phyloP scores from a whole-genome alignment of 2,113 vertebrate genomes.

The Chaenogobius annularis region DNA sequence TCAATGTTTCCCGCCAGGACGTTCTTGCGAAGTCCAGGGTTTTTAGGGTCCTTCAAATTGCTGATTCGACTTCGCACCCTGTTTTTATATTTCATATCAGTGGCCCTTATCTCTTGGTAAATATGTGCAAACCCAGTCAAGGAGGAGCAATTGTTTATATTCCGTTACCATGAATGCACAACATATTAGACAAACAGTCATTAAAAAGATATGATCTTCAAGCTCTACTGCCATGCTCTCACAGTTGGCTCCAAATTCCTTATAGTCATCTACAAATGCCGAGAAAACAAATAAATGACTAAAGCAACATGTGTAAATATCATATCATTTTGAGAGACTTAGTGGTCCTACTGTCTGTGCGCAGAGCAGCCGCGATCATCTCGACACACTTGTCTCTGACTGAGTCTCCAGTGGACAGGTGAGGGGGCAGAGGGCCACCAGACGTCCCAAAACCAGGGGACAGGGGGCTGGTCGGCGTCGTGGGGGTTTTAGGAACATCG shows the following conservation, averaged over 20 bases:
- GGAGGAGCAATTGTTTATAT: constrained; percentile 16
- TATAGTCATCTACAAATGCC: constrained; percentile 83
- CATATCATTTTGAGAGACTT: neutral
- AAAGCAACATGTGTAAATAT: neutral
- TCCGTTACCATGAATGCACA: neutral
- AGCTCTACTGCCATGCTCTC: constrained; percentile 94
- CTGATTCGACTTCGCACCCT: constrained; percentile 94
- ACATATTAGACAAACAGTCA: neutral
- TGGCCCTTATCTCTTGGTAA: constrained; percentile 91
- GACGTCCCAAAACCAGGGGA: constrained; percentile 79
- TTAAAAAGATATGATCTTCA: constrained; percentile 93
- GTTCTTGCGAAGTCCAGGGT: constrained; percentile 86
- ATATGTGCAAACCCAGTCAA: constrained; percentile 84
- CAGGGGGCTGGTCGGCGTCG: constrained; percentile 80
- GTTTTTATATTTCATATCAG: constrained; percentile 98
- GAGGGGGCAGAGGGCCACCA: constrained; percentile 74
- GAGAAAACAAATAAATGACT: constrained; percentile 4
- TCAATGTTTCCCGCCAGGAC: constrained; percentile 87
- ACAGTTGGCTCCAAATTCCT: constrained; percentile 87
- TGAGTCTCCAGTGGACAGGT: constrained; percentile 85
- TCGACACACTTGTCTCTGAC: constrained; percentile 95
- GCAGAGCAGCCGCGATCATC: constrained; percentile 88
- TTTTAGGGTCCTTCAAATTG: constrained; percentile 97
- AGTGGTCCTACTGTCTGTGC: constrained; percentile 82
- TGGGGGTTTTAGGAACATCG: constrained; percentile 80